These are phyloP conservation scores for Darevskia nairensis DNA, from an alignment of 2,797 vertebrate species.

Conservation along the genomic window DNA sequence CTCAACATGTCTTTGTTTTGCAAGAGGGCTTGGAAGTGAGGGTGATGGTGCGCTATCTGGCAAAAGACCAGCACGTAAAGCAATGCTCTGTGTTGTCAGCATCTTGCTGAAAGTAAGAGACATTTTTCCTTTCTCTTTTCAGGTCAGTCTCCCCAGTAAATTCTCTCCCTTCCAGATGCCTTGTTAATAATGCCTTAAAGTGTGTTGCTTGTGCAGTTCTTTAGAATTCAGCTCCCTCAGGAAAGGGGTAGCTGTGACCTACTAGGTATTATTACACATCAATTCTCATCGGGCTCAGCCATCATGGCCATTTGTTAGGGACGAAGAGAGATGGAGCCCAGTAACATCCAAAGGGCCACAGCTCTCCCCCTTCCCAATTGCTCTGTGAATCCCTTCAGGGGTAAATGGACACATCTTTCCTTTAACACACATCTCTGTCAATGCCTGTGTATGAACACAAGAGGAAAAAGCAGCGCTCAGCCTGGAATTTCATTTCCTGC, in stretches of 20 bases:
- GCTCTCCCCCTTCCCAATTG: neutral
- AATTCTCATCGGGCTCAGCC: too few species aligned
- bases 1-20: rapidly evolving
- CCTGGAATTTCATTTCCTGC: too few species aligned
- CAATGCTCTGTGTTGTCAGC: rapidly evolving
- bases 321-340: too few species aligned
- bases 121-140: too few species aligned
- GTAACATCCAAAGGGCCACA: too few species aligned
- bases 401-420: neutral
- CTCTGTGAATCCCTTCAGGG: neutral
- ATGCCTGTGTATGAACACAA: neutral
- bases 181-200: neutral
- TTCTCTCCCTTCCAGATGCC: neutral
- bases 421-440: neutral
- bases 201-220: neutral
- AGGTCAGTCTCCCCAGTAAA: neutral
- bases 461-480: too few species aligned
- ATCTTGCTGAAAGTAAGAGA: neutral
- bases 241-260: too few species aligned
- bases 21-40: neutral
- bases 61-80: neutral
- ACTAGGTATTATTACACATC: too few species aligned
- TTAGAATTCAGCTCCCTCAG: neutral
- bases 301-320: too few species aligned
- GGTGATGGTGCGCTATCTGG: neutral